Conservation (phyloP, 2,113 vertebrate genomes). For the Pandion haliaetus region DNA sequence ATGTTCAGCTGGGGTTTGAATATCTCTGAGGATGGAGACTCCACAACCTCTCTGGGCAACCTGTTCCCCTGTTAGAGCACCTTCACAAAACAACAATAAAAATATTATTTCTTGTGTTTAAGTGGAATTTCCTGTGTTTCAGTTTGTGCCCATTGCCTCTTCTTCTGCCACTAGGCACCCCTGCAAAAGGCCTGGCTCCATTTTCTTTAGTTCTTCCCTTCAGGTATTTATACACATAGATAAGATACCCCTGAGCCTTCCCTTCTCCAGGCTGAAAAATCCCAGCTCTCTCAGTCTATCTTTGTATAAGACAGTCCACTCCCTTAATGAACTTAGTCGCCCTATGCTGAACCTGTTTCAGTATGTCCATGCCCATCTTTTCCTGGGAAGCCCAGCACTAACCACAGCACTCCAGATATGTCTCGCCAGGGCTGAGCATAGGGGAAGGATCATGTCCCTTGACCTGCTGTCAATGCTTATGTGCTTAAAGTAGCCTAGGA, state of each 20-base stretch:
- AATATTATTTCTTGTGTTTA: neutral
- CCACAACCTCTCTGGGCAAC: neutral
- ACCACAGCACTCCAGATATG: neutral
- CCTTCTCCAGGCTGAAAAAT: neutral
- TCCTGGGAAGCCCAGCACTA: neutral
- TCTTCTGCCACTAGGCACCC: neutral
- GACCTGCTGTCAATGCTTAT: neutral
- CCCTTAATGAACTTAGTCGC: neutral
- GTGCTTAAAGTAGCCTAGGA: neutral
- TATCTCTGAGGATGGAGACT: neutral
- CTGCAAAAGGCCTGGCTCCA: neutral
- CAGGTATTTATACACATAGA: neutral
- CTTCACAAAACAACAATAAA: neutral
- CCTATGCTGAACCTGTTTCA: neutral
- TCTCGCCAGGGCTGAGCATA: neutral
- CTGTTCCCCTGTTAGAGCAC: neutral
- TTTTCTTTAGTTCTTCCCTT: neutral
- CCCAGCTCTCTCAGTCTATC: neutral
- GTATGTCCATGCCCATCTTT: neutral
- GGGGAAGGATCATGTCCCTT: neutral
- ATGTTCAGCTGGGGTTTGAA: neutral
- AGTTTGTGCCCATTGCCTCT: fast-evolving
- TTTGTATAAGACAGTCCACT: neutral
- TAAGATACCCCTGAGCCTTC: neutral
- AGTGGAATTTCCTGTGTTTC: neutral